Conservation (phyloP, 2,888 invertebrate species). For the Hoplodrina blanda region DNA sequence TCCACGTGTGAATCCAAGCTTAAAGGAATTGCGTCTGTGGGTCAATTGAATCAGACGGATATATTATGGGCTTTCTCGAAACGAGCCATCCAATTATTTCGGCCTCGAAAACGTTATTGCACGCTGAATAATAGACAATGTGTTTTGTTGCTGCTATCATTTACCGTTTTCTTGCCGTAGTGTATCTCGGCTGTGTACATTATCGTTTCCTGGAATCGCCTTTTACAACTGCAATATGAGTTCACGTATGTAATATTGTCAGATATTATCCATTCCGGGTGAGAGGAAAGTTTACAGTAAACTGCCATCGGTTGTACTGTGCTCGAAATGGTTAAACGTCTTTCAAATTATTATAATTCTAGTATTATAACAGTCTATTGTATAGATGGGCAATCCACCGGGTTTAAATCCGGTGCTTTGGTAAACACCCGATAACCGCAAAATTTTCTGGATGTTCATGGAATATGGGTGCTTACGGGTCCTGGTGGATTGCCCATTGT, state of each 20-base stretch:
- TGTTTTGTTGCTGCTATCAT: slow-evolving; percentile 49
- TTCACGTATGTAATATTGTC: slow-evolving; percentile 44
- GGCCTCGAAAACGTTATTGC: slow-evolving; percentile 56
- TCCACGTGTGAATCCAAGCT: slow-evolving; percentile 29
- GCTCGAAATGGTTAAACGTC: slow-evolving; percentile 14
- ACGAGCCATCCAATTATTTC: slow-evolving; percentile 63
- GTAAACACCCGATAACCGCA: too few species aligned
- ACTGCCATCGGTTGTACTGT: neutral
- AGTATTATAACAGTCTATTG: neutral
- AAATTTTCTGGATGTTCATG: too few species aligned
- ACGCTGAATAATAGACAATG: slow-evolving; percentile 61
- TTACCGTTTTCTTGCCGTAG: slow-evolving; percentile 54
- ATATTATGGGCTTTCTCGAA: slow-evolving; percentile 53
- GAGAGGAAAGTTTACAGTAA: slow-evolving; percentile 16
- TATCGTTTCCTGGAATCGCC: slow-evolving; percentile 58
- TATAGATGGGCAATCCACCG: too few species aligned
- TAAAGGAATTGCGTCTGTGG: slow-evolving; percentile 39
- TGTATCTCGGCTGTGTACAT: slow-evolving; percentile 51
- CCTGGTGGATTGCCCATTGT: too few species aligned
- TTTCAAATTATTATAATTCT: slow-evolving; percentile 1
- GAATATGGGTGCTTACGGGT: too few species aligned
- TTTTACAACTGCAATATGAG: slow-evolving; percentile 52
- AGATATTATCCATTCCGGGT: slow-evolving; percentile 43
- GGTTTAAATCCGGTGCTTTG: too few species aligned
- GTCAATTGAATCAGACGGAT: slow-evolving; percentile 53